These are phyloP conservation scores for Trichopoda pennipes DNA, from an alignment of 2,888 invertebrate genomes.

Conservation along the genomic window DNA sequence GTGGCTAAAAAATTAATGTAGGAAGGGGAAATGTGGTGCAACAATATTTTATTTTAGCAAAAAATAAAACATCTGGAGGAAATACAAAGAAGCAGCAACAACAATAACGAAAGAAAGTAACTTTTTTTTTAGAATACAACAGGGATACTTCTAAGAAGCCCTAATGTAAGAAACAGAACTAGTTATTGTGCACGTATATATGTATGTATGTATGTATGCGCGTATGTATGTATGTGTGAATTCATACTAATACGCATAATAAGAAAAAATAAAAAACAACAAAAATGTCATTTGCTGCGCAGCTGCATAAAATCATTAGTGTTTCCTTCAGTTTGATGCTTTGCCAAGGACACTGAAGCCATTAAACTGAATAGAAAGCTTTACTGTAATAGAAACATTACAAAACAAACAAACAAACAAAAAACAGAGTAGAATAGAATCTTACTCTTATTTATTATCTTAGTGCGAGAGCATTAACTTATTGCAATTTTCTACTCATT, in stretches of 20 bases:
- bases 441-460: neutral
- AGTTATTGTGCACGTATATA: conserved; percentile 22
- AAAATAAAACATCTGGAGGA: conserved; percentile 49
- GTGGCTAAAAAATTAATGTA: neutral
- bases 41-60: conserved; percentile 27
- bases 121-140: conserved; percentile 19
- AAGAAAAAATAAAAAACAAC: neutral
- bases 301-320: conserved; percentile 59
- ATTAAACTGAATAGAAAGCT: conserved; percentile 76
- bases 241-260: conserved; percentile 32
- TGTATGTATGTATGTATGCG: too few species aligned
- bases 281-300: conserved; percentile 63
- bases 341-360: conserved; percentile 80
- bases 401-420: neutral
- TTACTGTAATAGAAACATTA: conserved; percentile 33
- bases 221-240: neutral
- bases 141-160: conserved; percentile 14
- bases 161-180: neutral
- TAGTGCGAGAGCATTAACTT: neutral
- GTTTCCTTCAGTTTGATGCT: conserved; percentile 77
- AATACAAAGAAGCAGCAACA: conserved; percentile 5
- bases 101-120: conserved; percentile 6
- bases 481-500: too few species aligned
- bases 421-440: conserved; percentile 6
- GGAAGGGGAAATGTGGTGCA: conserved; percentile 34